Conservation (phyloP, 1,140 invertebrate species). For the Metaphire vulgaris region DNA sequence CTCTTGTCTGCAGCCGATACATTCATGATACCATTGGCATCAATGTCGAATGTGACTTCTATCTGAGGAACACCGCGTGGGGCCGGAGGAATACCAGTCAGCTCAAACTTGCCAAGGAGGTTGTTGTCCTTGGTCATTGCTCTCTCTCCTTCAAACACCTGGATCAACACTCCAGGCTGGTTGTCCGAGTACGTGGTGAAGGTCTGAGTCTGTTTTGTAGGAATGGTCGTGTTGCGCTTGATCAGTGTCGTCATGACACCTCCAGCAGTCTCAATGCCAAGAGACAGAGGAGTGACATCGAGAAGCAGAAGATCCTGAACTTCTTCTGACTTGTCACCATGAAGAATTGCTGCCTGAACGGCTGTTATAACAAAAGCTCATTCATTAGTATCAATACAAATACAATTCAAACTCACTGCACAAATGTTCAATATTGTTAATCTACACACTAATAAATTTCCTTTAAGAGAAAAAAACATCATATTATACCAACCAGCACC, state of each 20-base stretch:
- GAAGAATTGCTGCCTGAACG: constrained; percentile 55
- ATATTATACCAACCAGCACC: constrained; percentile 56
- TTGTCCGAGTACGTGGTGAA: constrained; percentile 55
- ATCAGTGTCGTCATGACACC: constrained; percentile 58
- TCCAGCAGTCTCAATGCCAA: constrained; percentile 57
- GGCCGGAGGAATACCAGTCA: constrained; percentile 83
- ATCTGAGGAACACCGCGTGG: constrained; percentile 84
- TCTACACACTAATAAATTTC: neutral
- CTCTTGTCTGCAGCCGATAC: constrained; percentile 68
- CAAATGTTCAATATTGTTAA: neutral
- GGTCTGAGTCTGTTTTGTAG: constrained; percentile 42
- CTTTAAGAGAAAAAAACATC: neutral
- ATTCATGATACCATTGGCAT: constrained; percentile 58
- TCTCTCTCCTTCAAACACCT: constrained; percentile 80
- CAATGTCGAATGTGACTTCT: constrained; percentile 68
- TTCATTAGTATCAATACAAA: neutral
- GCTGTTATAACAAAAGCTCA: constrained; percentile 25
- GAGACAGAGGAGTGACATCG: constrained; percentile 48
- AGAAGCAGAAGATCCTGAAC: constrained; percentile 44
- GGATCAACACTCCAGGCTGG: constrained; percentile 65
- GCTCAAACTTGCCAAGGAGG: constrained; percentile 80
- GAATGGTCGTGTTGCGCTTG: constrained; percentile 45
- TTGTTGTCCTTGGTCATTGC: constrained; percentile 76
- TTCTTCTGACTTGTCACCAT: constrained; percentile 38
- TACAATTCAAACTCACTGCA: neutral